Evolutionary conservation across 1,140 invertebrate species (phyloP), one percentile per base, ranked within the genome.

Genomic region (Neuroterus valhalla): DNA sequence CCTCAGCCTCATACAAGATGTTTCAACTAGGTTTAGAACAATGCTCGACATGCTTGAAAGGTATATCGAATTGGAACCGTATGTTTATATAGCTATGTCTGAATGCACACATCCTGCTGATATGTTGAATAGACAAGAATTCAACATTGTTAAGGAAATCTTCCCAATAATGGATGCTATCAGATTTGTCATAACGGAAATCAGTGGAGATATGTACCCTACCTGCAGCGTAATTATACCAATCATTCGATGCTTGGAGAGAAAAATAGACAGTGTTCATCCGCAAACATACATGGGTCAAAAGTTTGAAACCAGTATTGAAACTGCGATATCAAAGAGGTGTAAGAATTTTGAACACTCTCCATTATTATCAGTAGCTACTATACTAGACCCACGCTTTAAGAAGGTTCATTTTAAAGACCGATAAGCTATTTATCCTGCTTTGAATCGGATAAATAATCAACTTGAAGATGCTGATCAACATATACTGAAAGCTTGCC

Each of bases 201-300:
- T 90, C 1, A 89, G 86, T 38, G 86, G 85, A 1, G 85, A 89
- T 79, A 84, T 85, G 71, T 90, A 90, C 76, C 84, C 82, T 46
- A 84, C 89, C n/a, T 85, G 81, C 17, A 88, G 87, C 55, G 87
- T 87, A 71, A 71, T 88, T 1, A 90, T 90, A 48, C 87, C 89
- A 43, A 77, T 90, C 70, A 77, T 90, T 15, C 81, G 81, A 66
- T 87, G 84, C 71, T 77, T 89, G 38, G 38, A 83, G 50, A 85
- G 72, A 23, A 85, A 86, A 81, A 31, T 89, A 10, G 70, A 76
- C 62, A 75, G 75, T 46, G 76, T 72, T 11, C 81, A 84, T 55
- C 55, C 72, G 15, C 44, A 84, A 38, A 78, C 71, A 14, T 71
- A 79, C 48, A 68, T 80, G 31, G 71, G 85, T 38, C 68, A 80